These are phyloP conservation scores for Gobio occitaniae DNA, from an alignment of 2,797 vertebrate species.

Conservation along the genomic window DNA sequence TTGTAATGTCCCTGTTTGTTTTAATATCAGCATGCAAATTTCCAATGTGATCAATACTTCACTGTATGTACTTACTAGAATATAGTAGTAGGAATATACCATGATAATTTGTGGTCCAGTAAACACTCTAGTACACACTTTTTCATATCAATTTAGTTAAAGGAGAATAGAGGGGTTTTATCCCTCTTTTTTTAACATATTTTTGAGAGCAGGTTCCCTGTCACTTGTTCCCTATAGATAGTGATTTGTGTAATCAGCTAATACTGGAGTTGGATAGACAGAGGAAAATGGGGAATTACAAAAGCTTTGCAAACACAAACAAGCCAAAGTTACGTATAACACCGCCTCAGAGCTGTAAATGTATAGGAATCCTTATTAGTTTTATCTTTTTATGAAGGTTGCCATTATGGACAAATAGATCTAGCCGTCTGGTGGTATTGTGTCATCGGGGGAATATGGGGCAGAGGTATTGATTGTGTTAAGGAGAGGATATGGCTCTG, in stretches of 20 bases:
- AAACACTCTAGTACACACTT: neutral
- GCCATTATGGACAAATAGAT: slow-evolving; percentile 32
- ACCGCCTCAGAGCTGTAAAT: slow-evolving; percentile 26
- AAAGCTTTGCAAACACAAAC: neutral
- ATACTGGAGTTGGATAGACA: neutral
- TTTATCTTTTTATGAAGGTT: slow-evolving; percentile 36
- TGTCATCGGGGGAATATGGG: slow-evolving; percentile 43
- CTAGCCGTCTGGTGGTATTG: slow-evolving; percentile 15
- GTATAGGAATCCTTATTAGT: slow-evolving; percentile 32
- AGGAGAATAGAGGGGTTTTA: neutral
- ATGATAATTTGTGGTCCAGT: neutral
- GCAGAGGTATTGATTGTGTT: slow-evolving; percentile 70
- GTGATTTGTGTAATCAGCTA: neutral
- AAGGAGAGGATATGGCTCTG: slow-evolving; percentile 47
- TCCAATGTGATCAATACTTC: neutral
- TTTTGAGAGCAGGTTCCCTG: neutral
- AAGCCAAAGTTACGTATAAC: slow-evolving; percentile 16
- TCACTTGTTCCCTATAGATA: neutral
- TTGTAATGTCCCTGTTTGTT: neutral
- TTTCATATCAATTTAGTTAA: neutral
- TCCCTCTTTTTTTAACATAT: neutral
- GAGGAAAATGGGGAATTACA: neutral
- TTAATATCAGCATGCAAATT: neutral
- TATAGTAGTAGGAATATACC: neutral
- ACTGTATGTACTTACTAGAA: neutral